Evolutionary conservation across 2,113 vertebrate species (phyloP).

Genomic region (Ophthalmolycus amberensis): DNA sequence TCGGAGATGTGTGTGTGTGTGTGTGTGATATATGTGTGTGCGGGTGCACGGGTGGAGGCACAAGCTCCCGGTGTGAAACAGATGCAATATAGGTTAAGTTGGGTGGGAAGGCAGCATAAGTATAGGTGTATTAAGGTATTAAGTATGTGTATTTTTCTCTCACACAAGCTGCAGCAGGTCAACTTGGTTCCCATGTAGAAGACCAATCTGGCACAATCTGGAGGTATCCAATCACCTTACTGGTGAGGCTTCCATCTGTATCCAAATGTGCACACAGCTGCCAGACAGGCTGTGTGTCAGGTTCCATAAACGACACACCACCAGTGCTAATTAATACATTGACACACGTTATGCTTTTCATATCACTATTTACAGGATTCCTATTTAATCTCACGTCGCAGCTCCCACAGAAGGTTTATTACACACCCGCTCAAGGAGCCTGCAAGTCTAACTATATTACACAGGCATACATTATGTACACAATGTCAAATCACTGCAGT

Average conservation of each 20-base stretch:
- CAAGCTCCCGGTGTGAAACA: slow-evolving; percentile 22
- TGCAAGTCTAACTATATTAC: slow-evolving; percentile 50
- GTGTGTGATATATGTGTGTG: background rate
- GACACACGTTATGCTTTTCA: background rate
- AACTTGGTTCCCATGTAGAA: background rate
- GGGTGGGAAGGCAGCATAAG: background rate
- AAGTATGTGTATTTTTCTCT: background rate
- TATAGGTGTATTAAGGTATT: background rate
- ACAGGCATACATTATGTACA: slow-evolving; percentile 11
- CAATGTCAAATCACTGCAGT: slow-evolving; percentile 34
- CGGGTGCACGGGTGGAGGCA: slow-evolving; percentile 36
- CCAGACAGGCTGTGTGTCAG: background rate
- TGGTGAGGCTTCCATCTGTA: background rate
- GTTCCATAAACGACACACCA: background rate
- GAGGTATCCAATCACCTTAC: background rate
- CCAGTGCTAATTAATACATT: background rate
- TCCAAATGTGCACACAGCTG: background rate
- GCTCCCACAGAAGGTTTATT: slow-evolving; percentile 23
- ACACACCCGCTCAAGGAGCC: slow-evolving; percentile 29
- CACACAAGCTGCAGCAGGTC: background rate
- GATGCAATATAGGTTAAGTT: slow-evolving; percentile 6
- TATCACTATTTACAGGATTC: slow-evolving; percentile 41
- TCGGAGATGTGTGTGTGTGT: slow-evolving; percentile 6
- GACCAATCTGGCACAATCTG: background rate
- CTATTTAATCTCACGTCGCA: background rate